Evolutionary conservation across 2,113 vertebrate species (phyloP), one percentile per base, ranked within the genome.

Genomic region (Tachysurus fulvidraco): DNA sequence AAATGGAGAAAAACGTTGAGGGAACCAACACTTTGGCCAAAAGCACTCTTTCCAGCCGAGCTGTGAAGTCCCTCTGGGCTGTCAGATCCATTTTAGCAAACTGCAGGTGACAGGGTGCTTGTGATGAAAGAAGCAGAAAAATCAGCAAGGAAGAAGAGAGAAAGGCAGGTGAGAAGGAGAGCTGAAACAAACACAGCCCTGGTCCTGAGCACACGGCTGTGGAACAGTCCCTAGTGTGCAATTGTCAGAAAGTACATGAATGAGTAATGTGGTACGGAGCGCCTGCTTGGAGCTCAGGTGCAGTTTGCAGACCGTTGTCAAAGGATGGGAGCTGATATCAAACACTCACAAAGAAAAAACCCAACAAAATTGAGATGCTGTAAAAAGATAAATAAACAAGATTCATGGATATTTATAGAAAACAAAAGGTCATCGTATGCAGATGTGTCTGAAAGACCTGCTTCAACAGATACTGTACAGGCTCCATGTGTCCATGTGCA

Each of bases 31-130:
- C 77, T 91, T 36, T 52, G 85, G 88, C 83, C 81, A 71, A 21
- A 59, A 93, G 93, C 91, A 91, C 88, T 88, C 84, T 83, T 90
- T 92, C 90, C 86, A 86, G 88, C 89, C 88, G 84, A 89, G 62
- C 85, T 89, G 59, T 67, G 89, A 92, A 91, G 67, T 59, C 88
- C 74, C 41, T 79, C 74, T 88, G 52, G 89, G 85, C 91, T 89
- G 90, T 92, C 92, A 87, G 83, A 88, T 92, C 87, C 88, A 91
- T 90, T 92, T 91, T 86, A 84, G 90, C 78, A 91, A 93, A 94
- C 64, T 89, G 89, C 83, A 87, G 21, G 84, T 91, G 91, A 93
- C 90, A 84, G n/a, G 2, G 3, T 80, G 83, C 69, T 86, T 88
- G 17, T 57, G 80, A 71, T 62, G 60, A 74, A 57, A 57, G 50